phyloP scores from a whole-genome alignment of 2,888 invertebrate genomes.

The Coenonympha arcania region DNA sequence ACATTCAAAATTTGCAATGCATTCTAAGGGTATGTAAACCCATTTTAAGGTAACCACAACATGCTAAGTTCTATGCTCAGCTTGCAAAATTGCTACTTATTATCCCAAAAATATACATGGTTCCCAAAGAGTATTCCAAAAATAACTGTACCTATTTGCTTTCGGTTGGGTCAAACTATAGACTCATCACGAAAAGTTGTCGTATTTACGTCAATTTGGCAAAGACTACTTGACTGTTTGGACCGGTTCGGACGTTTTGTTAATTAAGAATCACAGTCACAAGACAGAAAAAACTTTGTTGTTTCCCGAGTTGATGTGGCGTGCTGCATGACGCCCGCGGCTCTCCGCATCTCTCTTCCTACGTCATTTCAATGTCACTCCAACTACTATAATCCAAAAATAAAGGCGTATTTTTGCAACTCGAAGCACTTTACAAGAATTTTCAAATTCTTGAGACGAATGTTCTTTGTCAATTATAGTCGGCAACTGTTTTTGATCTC shows the following conservation, averaged over 20 bases:
- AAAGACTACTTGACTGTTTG: slow-evolving; percentile 22
- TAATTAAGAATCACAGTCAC: slow-evolving; percentile 25
- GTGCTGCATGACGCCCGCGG: slow-evolving; percentile 39
- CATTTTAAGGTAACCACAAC: too few species aligned
- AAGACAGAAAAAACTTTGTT: slow-evolving; percentile 37
- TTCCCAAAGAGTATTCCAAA: too few species aligned
- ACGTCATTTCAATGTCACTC: slow-evolving; percentile 49
- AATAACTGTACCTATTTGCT: too few species aligned
- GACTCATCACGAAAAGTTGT: slow-evolving; percentile 4
- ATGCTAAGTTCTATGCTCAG: too few species aligned
- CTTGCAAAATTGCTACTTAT: too few species aligned
- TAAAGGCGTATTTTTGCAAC: slow-evolving; percentile 19
- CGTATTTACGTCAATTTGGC: slow-evolving; percentile 22
- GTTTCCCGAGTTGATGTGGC: slow-evolving; percentile 42
- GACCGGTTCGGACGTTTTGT: slow-evolving; percentile 23
- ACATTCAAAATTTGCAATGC: too few species aligned
- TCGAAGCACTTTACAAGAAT: slow-evolving; percentile 8
- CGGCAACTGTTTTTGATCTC: slow-evolving; percentile 9
- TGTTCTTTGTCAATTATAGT: slow-evolving; percentile 11
- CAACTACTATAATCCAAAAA: slow-evolving; percentile 34
- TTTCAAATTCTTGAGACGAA: slow-evolving; percentile 12
- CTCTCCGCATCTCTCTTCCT: slow-evolving; percentile 36
- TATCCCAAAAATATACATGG: too few species aligned
- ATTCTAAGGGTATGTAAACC: too few species aligned
- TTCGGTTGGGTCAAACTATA: slow-evolving; percentile 2